Evolutionary conservation across 2,797 vertebrate species (phyloP), one percentile per base, ranked within the genome.

Genomic region (Danio aesculapii): DNA sequence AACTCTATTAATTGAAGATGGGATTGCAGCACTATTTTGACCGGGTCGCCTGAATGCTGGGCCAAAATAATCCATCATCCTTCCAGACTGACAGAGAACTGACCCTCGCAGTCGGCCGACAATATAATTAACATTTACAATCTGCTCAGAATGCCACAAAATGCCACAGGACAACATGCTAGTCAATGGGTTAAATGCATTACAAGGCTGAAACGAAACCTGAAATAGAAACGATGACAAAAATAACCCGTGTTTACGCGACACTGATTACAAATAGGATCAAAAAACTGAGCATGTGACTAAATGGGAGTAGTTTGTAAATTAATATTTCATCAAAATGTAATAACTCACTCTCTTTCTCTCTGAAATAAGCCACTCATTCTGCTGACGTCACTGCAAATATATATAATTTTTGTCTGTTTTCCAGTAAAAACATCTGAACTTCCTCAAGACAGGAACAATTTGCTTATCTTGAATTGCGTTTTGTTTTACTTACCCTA

Each of bases 91-190:
- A 81, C 47, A 57, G 43, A 59, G 63, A 75, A 62, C 63, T 70
- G 59, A 75, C 72, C 79, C 73, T 47, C 41, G 30, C 19, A 44
- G 67, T 70, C 57, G 14, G 17, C 30, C 49, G 43, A 76, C 64
- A 69, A 76, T 62, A 46, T 72, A 81, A 81, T 81, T 81, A 81
- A 81, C 80, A 81, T 81, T 79, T 79, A 61, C 71, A 70, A 62
- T 70, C 73, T 49, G 71, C 71, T 75, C 52, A 55, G 75, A 77
- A 77, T 77, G 63, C 50, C 76, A 75, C 44, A 14, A 44, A 74
- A 74, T 71, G 68, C 61, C 71, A 81, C 4, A 17, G 53, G 19
- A 61, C 47, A 43, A 43, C 53, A 68, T 59, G 52, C 41, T 66
- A 68, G 71, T 63, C 72, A 68, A 67, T 46, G 55, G 43, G 58